Conservation (phyloP, 1,140 invertebrate species). For the Andrena cerasifolii region DNA sequence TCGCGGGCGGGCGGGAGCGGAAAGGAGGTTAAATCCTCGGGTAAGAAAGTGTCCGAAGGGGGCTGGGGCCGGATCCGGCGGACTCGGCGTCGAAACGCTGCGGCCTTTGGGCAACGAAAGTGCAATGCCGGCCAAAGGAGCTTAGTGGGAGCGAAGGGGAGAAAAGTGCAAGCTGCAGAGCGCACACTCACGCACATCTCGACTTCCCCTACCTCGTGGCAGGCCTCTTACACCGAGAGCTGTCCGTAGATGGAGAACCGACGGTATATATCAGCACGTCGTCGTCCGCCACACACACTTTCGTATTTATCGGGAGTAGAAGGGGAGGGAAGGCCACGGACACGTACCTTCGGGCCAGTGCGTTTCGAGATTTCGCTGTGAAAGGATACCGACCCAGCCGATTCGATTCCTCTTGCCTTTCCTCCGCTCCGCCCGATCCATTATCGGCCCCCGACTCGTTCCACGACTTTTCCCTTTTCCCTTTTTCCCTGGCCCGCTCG, state of each 20-base stretch:
- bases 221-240: constrained; percentile 18
- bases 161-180: constrained; percentile 39
- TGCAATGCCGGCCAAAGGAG: constrained; percentile 27
- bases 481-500: neutral
- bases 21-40: constrained; percentile 18
- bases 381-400: constrained; percentile 48
- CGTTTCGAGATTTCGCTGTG: constrained; percentile 70
- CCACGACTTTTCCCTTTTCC: neutral
- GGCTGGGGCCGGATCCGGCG: neutral
- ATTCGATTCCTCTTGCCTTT: neutral
- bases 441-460: neutral
- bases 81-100: neutral
- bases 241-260: constrained; percentile 25
- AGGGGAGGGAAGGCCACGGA: constrained; percentile 71
- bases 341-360: constrained; percentile 66
- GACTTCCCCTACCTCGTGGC: constrained; percentile 33
- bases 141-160: constrained; percentile 13
- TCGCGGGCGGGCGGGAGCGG: neutral
- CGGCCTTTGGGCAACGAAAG: constrained; percentile 34
- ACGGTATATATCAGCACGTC: constrained; percentile 57
- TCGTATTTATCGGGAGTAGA: constrained; percentile 70
- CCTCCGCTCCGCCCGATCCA: constrained; percentile 2
- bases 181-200: constrained; percentile 50
- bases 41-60: constrained; percentile 7
- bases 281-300: constrained; percentile 60